phyloP scores from a whole-genome alignment of 2,113 vertebrate genomes.

The Pica pica region DNA sequence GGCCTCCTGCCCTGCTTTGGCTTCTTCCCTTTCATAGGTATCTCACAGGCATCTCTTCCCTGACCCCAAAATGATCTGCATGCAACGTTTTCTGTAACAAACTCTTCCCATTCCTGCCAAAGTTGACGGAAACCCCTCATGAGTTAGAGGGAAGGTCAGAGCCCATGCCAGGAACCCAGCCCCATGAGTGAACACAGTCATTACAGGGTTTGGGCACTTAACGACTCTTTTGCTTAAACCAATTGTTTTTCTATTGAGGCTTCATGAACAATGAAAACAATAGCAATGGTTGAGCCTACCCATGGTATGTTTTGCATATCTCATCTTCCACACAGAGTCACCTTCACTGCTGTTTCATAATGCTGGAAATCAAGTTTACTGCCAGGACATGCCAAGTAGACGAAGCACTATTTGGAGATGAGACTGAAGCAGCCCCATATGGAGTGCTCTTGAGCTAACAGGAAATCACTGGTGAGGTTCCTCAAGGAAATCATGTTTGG shows the following conservation, averaged over 20 bases:
- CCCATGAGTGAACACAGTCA: accelerated
- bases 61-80: not conserved
- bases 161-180: not conserved
- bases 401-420: not conserved
- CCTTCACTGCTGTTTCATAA: not conserved
- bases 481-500: not conserved
- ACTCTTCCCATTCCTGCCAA: accelerated
- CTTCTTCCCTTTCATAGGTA: not conserved
- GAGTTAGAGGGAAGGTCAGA: not conserved
- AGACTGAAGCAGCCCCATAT: not conserved
- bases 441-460: not conserved
- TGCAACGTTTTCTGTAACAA: not conserved
- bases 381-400: not conserved
- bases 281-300: not conserved
- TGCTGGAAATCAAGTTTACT: not conserved
- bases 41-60: not conserved
- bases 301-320: not conserved
- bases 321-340: not conserved
- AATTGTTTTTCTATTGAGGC: not conserved
- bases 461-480: not conserved
- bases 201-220: not conserved
- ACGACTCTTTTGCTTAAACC: not conserved
- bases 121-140: not conserved
- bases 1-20: not conserved
- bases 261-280: not conserved